phyloP scores from a whole-genome alignment of 1,140 invertebrate genomes.

The Solen grandis region DNA sequence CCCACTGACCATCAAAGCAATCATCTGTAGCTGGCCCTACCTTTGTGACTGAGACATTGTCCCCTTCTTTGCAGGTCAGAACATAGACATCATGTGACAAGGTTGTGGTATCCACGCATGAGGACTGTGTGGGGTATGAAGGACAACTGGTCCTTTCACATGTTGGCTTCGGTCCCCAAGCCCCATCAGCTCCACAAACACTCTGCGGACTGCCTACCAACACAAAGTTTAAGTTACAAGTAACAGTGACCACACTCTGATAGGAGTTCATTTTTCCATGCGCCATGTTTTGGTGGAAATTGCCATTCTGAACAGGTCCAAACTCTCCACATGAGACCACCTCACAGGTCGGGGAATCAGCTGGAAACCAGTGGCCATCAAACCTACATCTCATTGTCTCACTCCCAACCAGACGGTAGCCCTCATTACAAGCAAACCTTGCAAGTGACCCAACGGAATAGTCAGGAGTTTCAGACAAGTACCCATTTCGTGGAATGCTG shows the following conservation, averaged over 20 bases:
- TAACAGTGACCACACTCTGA: slow-evolving; percentile 3
- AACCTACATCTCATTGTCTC: neutral
- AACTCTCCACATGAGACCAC: slow-evolving; percentile 11
- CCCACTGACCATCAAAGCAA: neutral
- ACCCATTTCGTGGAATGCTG: slow-evolving; percentile 4
- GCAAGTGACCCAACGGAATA: neutral
- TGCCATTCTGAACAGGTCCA: neutral
- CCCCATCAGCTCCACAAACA: slow-evolving; percentile 6
- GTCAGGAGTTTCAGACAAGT: neutral
- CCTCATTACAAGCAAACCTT: slow-evolving; percentile 26
- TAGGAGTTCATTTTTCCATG: neutral
- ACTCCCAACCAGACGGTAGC: neutral
- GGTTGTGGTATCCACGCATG: neutral
- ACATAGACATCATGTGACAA: neutral
- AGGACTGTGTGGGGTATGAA: neutral
- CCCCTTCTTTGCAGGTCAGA: neutral
- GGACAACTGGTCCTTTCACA: neutral
- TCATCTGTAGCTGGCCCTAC: neutral
- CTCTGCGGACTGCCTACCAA: neutral
- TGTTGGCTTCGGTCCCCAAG: slow-evolving; percentile 4
- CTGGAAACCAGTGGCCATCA: neutral
- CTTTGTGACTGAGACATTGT: neutral
- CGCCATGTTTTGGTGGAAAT: slow-evolving; percentile 3
- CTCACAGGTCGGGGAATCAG: neutral
- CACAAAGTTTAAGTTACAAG: neutral